These are phyloP conservation scores for Gonatopus flavifemur DNA, from an alignment of 1,140 invertebrate species.

Conservation along the genomic window DNA sequence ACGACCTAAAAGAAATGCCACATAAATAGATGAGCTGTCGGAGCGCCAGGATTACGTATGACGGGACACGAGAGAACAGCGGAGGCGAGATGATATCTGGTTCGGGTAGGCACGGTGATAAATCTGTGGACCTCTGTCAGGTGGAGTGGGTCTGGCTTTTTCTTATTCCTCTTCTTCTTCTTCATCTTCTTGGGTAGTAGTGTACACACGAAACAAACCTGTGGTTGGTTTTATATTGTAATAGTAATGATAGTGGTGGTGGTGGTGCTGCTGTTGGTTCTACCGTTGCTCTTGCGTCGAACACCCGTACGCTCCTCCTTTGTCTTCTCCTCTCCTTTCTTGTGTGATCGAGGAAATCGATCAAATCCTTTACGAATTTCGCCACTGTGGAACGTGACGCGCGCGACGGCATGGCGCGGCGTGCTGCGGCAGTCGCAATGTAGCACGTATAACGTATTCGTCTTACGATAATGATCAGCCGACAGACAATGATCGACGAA, in stretches of 20 bases:
- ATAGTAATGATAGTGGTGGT: too few species aligned
- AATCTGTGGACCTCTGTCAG: constrained; percentile 47
- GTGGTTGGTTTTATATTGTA: too few species aligned
- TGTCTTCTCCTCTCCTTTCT: constrained; percentile 37
- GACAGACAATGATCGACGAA: too few species aligned
- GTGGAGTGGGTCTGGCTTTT: constrained; percentile 27
- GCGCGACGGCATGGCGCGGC: too few species aligned
- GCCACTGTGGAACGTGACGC: constrained; percentile 29
- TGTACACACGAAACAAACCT: neutral
- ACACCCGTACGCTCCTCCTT: constrained; percentile 30
- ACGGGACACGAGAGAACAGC: constrained; percentile 42
- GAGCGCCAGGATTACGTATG: constrained; percentile 42
- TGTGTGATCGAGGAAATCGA: constrained; percentile 43
- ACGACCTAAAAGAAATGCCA: constrained; percentile 34
- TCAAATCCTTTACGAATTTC: constrained; percentile 40
- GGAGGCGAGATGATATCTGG: constrained; percentile 56
- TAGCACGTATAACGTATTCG: too few species aligned
- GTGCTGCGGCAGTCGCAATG: too few species aligned
- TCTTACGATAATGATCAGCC: too few species aligned
- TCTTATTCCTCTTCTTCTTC: constrained; percentile 34
- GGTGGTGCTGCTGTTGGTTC: constrained; percentile 8
- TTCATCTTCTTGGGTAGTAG: constrained; percentile 26
- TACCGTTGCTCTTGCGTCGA: constrained; percentile 5
- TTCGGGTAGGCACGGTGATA: constrained; percentile 49
- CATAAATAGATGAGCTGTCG: constrained; percentile 48